These are phyloP conservation scores for Lytechinus variegatus DNA, from an alignment of 35 echinoderm and acorn worm genomes.

Conservation along the genomic window DNA sequence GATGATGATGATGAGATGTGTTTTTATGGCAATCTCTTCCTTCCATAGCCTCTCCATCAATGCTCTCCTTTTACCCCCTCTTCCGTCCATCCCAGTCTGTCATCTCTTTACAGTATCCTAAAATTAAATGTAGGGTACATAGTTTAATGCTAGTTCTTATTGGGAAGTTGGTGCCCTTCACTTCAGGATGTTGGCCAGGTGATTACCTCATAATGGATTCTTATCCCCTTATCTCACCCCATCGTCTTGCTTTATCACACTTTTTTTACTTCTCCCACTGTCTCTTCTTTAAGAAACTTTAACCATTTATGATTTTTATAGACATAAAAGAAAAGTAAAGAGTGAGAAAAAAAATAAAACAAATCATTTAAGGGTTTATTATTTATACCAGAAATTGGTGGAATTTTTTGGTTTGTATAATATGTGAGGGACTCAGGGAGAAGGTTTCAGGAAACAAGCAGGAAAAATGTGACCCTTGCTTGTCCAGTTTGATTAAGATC, in stretches of 20 bases:
- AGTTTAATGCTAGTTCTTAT: background rate
- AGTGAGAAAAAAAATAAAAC: too few species aligned
- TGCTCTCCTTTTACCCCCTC: background rate
- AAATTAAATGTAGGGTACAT: background rate
- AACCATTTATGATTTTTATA: too few species aligned
- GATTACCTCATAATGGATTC: too few species aligned
- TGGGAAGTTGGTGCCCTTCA: background rate
- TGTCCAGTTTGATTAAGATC: background rate
- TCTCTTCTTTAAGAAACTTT: too few species aligned
- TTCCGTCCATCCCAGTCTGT: too few species aligned
- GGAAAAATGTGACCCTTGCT: background rate
- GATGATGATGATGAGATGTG: background rate
- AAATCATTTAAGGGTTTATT: too few species aligned
- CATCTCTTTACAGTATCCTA: background rate
- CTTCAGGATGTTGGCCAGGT: too few species aligned
- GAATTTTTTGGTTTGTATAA: background rate
- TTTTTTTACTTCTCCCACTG: too few species aligned
- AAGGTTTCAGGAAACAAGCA: background rate
- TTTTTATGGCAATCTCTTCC: background rate
- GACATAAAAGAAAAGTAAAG: too few species aligned
- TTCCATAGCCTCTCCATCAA: background rate
- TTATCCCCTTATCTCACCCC: too few species aligned
- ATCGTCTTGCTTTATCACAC: too few species aligned
- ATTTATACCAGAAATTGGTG: background rate
- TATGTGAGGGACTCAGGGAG: too few species aligned